Conservation (phyloP, 2,888 invertebrate species). For the Synergus itoensis region DNA sequence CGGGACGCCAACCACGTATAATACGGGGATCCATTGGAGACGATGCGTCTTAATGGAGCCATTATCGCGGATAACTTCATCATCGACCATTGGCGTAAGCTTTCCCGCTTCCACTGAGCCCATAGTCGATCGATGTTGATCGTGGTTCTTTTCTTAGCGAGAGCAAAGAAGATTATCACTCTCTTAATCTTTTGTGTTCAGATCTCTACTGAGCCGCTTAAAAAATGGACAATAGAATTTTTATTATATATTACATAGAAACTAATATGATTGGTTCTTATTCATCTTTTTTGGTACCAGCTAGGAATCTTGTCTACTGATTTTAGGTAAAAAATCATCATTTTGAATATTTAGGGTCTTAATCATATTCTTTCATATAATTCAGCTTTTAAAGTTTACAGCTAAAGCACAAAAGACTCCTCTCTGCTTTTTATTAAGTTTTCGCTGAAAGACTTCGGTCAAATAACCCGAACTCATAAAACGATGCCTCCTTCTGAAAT, state of each 20-base stretch:
- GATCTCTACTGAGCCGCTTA: background rate
- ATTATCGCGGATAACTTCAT: constrained; percentile 78
- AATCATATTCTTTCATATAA: too few species aligned
- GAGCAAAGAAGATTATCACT: constrained; percentile 20
- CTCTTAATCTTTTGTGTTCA: background rate
- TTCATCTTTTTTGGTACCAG: background rate
- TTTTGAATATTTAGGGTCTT: too few species aligned
- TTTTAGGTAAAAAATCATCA: too few species aligned
- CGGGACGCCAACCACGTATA: constrained; percentile 57
- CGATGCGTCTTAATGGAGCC: constrained; percentile 75
- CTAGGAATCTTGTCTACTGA: too few species aligned
- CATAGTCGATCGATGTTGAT: constrained; percentile 12
- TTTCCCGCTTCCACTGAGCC: constrained; percentile 29
- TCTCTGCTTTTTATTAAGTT: background rate
- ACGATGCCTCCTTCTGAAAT: background rate
- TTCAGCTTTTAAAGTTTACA: background rate
- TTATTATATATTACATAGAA: background rate
- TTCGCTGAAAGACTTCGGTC: background rate
- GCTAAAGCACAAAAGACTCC: background rate
- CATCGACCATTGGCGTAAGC: constrained; percentile 72
- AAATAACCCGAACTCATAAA: background rate
- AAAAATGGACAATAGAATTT: background rate
- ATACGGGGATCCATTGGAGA: constrained; percentile 64
- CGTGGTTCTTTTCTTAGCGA: constrained; percentile 1
- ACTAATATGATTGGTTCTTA: background rate